These are phyloP conservation scores for Brachypodius melanocephalos DNA, from an alignment of 2,113 vertebrate genomes.

Conservation along the genomic window DNA sequence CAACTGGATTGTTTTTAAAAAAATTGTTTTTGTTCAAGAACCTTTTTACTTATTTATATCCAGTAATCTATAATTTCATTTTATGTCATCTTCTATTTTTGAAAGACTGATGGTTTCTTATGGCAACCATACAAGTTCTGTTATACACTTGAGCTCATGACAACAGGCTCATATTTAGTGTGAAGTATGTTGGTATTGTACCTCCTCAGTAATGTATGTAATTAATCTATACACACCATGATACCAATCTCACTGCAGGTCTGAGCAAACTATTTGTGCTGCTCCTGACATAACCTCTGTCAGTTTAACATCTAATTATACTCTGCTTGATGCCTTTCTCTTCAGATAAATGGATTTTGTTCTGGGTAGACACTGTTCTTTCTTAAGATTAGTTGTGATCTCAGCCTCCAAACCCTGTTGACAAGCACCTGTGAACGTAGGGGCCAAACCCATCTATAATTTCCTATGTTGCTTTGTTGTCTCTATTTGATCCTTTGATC, in stretches of 20 bases:
- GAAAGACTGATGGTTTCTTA: background rate
- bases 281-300: background rate
- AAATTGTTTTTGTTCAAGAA: background rate
- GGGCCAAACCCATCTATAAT: background rate
- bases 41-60: background rate
- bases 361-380: background rate
- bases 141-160: background rate
- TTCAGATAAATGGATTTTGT: background rate
- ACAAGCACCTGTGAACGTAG: background rate
- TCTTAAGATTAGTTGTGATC: background rate
- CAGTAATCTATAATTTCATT: background rate
- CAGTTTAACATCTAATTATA: background rate
- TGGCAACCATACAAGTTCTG: background rate
- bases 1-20: background rate
- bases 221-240: background rate
- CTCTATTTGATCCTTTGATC: background rate
- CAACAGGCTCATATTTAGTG: background rate
- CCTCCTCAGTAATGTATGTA: background rate
- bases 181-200: background rate
- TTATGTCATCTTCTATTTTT: background rate
- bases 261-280: background rate
- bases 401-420: background rate
- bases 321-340: background rate
- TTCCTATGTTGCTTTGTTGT: background rate
- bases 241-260: background rate